Evolutionary conservation across 2,113 vertebrate species (phyloP), one percentile per base, ranked within the genome.

Genomic region (Turdus rufiventris): DNA sequence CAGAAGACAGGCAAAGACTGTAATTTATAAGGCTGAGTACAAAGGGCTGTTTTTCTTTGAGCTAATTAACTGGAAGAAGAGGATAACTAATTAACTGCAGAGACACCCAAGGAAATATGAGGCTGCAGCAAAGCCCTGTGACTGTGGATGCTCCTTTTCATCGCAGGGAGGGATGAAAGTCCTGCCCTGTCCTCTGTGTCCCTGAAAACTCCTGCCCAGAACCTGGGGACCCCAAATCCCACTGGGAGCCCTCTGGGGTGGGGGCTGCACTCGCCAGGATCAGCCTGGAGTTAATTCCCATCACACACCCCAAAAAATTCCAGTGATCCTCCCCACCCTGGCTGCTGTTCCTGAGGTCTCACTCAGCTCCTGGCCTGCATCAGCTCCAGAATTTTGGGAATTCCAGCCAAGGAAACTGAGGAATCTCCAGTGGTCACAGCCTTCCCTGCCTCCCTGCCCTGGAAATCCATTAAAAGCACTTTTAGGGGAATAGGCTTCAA

Each of bases 51-150:
- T 95, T 97, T 93, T 48, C 91, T 88, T 91, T 83, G 42, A 96
- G 85, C 89, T 96, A 96, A 97, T 95, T 97, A 97, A 94, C 71
- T 88, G 75, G 74, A 74, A 90, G 91, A 93, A 36, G 87, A 94
- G 88, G 82, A 94, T 81, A 85, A 90, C 94, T 97, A 95, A 97
- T 96, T 94, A 97, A 95, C 85, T 88, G 67, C 62, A 91, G 75
- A 87, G 91, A 79, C 62, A 71, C 71, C 20, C 43, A 80, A 96
- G 74, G 91, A 94, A 94, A 92, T 50, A 40, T 0, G 67, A 94
- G 93, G 93, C 18, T 76, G 87, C 31, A 90, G 89, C 74, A 56
- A 58, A 89, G 78, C 77, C 63, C 63, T 6, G 51, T 24, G 91
- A 85, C 57, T 89, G 60, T 33, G 76, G 82, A 33, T 66, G 76